phyloP scores from a whole-genome alignment of 2,797 vertebrate genomes.

The Smutsia gigantea region DNA sequence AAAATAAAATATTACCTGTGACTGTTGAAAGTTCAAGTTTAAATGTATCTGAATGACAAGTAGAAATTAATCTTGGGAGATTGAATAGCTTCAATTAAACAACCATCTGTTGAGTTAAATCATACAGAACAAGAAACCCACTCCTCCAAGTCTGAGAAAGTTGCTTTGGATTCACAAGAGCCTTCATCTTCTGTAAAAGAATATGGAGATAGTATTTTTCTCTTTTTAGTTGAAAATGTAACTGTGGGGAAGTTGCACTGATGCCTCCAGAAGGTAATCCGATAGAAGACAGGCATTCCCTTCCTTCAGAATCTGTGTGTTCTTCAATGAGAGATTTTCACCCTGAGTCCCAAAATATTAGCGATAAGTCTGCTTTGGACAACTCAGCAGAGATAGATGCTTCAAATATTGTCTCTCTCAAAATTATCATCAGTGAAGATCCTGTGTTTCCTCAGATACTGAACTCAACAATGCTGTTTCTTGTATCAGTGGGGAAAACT shows the following conservation, averaged over 20 bases:
- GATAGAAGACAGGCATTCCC: constrained; percentile 69
- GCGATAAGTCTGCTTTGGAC: constrained; percentile 78
- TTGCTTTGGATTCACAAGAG: constrained; percentile 78
- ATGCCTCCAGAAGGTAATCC: constrained; percentile 74
- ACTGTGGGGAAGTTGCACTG: constrained; percentile 77
- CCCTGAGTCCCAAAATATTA: constrained; percentile 74
- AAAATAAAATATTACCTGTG: constrained; percentile 59
- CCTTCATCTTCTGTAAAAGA: constrained; percentile 83
- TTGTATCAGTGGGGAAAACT: constrained; percentile 91
- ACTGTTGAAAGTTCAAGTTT: constrained; percentile 63
- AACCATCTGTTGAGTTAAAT: constrained; percentile 63
- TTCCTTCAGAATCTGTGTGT: constrained; percentile 78
- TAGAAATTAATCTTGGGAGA: constrained; percentile 81
- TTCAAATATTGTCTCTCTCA: constrained; percentile 93
- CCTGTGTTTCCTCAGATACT: constrained; percentile 86
- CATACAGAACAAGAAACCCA: constrained; percentile 72
- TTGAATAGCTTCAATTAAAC: constrained; percentile 79
- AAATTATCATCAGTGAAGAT: constrained; percentile 97
- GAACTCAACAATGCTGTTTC: constrained; percentile 92
- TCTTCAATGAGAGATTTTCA: constrained; percentile 70
- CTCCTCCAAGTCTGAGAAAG: constrained; percentile 66
- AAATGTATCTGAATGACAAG: constrained; percentile 28
- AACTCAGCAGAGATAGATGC: constrained; percentile 82
- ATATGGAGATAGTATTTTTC: constrained; percentile 80
- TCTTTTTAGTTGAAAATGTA: constrained; percentile 74